Conservation (phyloP, 1,140 invertebrate genomes). For the Spodoptera litura region DNA sequence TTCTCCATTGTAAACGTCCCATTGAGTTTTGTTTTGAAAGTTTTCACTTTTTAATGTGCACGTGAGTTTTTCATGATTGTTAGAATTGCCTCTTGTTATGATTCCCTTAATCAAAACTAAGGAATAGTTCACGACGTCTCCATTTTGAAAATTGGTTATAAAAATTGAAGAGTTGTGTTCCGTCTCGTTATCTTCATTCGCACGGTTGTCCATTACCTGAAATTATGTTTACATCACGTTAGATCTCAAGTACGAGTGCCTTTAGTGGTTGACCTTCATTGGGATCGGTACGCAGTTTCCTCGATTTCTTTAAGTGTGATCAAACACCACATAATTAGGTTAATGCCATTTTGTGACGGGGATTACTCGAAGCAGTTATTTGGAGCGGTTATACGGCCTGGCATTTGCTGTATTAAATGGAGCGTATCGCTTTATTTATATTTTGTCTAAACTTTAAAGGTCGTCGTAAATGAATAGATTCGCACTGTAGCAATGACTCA, state of each 20-base stretch:
- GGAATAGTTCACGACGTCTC: conserved; percentile 82
- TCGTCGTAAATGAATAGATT: conserved; percentile 79
- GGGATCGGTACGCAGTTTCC: conserved; percentile 48
- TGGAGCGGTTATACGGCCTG: conserved; percentile 16
- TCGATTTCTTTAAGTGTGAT: conserved; percentile 53
- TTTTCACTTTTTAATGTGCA: conserved; percentile 71
- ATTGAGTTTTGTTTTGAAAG: conserved; percentile 67
- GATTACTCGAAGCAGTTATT: conserved; percentile 27
- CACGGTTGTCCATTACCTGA: conserved; percentile 84
- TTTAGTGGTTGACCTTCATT: conserved; percentile 52
- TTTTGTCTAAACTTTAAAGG: conserved; percentile 61
- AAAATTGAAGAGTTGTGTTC: conserved; percentile 79
- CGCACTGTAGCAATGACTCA: conserved; percentile 81
- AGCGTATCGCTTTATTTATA: conserved; percentile 52
- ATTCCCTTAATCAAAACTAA: conserved; percentile 82
- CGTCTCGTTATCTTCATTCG: conserved; percentile 74
- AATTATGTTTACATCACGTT: conserved; percentile 57
- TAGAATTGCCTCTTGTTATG: conserved; percentile 78
- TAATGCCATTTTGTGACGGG: conserved; percentile 46
- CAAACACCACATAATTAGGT: conserved; percentile 56
- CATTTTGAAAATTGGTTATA: conserved; percentile 83
- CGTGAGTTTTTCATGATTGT: conserved; percentile 78
- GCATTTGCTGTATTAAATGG: conserved; percentile 43
- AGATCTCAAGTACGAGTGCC: conserved; percentile 14
- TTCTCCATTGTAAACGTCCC: conserved; percentile 82